phyloP scores from a whole-genome alignment of 1,140 invertebrate genomes.

The Formica exsecta region DNA sequence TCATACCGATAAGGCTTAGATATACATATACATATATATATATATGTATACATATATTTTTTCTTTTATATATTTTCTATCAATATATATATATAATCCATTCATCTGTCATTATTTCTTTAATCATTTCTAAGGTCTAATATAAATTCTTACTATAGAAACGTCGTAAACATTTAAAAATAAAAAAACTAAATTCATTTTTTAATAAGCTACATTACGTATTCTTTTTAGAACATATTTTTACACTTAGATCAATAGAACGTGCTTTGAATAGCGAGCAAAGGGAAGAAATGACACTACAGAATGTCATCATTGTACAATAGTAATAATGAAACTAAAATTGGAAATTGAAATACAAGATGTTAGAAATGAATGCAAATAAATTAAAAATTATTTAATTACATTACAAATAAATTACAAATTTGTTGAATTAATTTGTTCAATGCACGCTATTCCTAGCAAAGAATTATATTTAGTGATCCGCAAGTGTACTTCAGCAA shows the following conservation, averaged over 20 bases:
- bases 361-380: constrained; percentile 1
- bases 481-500: constrained; percentile 4
- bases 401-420: neutral
- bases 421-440: neutral
- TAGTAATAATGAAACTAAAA: neutral
- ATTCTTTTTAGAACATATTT: constrained; percentile 28
- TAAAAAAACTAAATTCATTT: constrained; percentile 53
- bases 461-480: constrained; percentile 16
- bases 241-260: constrained; percentile 2
- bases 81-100: constrained; percentile 27
- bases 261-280: neutral
- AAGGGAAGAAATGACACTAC: neutral
- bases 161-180: constrained; percentile 46
- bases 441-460: neutral
- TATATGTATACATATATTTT: constrained; percentile 61
- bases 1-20: constrained; percentile 84
- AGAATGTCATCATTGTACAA: neutral
- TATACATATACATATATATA: constrained; percentile 81
- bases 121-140: constrained; percentile 48
- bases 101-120: constrained; percentile 54
- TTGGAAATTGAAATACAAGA: neutral
- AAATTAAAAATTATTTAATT: neutral
- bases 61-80: no score
- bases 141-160: constrained; percentile 59
- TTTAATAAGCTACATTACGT: constrained; percentile 49